Conservation (phyloP, 2,888 invertebrate genomes). For the Eurois occulta region DNA sequence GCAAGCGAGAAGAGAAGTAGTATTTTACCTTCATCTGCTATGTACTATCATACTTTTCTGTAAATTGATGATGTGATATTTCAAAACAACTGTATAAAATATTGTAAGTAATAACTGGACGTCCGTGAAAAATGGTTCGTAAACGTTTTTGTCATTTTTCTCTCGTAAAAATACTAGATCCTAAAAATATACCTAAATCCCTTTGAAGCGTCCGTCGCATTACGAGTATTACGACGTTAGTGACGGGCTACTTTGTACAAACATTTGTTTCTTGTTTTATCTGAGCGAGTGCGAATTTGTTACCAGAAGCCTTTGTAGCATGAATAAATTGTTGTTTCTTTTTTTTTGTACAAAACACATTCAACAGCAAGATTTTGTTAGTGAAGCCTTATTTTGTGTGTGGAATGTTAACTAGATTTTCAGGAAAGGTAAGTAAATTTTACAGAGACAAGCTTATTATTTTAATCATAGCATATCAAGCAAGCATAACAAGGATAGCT, state of each 20-base stretch:
- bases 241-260: constrained; percentile 25
- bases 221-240: constrained; percentile 27
- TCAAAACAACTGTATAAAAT: background rate
- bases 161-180: constrained; percentile 1
- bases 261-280: constrained; percentile 43
- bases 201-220: constrained; percentile 23
- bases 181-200: constrained; percentile 16
- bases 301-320: background rate
- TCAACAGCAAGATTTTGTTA: background rate
- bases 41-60: background rate
- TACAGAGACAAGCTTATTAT: no score
- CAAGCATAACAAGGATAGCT: no score
- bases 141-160: background rate
- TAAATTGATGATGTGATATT: background rate
- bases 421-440: background rate
- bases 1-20: background rate
- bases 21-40: background rate
- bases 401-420: background rate
- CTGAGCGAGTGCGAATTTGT: constrained; percentile 28
- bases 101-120: background rate
- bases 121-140: background rate
- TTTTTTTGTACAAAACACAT: constrained; percentile 16
- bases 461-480: no score
- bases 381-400: background rate
- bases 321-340: constrained; percentile 19